Evolutionary conservation across 2,113 vertebrate species (phyloP).

Genomic region (Aix galericulata): DNA sequence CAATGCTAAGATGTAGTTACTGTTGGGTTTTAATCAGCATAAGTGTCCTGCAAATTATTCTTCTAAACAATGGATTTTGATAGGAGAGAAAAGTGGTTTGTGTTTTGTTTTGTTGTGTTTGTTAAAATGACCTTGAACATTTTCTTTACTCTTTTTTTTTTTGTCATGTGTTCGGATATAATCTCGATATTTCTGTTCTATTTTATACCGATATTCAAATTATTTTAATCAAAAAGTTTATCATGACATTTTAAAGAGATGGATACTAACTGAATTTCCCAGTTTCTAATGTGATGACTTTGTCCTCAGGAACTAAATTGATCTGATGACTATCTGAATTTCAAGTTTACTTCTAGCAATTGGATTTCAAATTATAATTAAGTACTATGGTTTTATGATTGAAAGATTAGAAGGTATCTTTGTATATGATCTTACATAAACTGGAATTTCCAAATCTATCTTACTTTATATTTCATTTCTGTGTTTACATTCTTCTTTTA

Average conservation of each 20-base stretch:
- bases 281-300: background rate
- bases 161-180: background rate
- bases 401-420: background rate
- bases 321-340: background rate
- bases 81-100: background rate
- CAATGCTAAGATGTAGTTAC: background rate
- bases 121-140: constrained; percentile 5
- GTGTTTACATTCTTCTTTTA: background rate
- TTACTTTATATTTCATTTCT: background rate
- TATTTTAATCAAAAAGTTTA: background rate
- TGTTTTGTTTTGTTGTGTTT: background rate
- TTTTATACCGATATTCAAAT: background rate
- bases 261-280: background rate
- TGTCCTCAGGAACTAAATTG: background rate
- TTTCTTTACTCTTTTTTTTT: background rate
- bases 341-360: background rate
- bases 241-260: background rate
- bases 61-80: background rate
- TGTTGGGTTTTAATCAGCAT: constrained; percentile 40
- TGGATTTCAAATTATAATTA: background rate
- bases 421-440: background rate
- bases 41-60: background rate
- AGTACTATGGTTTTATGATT: background rate
- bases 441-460: background rate
- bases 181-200: background rate